phyloP scores from a whole-genome alignment of 2,797 vertebrate species.

The Malacoraja senta region DNA sequence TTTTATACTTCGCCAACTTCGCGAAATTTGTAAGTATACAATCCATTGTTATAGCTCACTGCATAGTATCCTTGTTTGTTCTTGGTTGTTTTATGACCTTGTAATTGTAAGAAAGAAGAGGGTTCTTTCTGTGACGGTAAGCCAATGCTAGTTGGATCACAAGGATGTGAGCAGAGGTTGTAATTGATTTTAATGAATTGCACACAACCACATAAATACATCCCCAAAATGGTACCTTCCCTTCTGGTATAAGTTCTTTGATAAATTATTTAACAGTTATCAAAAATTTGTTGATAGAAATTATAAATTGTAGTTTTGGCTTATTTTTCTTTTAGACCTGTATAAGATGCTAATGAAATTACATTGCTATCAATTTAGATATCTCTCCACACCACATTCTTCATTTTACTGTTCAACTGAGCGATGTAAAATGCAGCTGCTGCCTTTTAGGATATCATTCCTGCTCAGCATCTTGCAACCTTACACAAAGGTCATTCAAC shows the following conservation, averaged over 20 bases:
- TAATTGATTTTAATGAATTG: conserved; percentile 9
- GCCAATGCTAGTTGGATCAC: not conserved
- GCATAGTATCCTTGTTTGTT: not conserved
- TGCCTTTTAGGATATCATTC: not conserved
- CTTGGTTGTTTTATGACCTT: not conserved
- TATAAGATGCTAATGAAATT: not conserved
- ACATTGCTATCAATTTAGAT: not conserved
- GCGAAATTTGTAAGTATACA: not conserved
- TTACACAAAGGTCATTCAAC: not conserved
- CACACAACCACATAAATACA: not conserved
- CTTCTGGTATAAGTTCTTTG: not conserved
- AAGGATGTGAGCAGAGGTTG: not conserved
- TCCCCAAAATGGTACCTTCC: not conserved
- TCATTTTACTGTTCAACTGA: not conserved
- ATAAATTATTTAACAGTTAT: not conserved
- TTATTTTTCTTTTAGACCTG: too few species aligned
- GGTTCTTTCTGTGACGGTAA: not conserved
- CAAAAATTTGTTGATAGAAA: not conserved
- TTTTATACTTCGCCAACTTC: not conserved
- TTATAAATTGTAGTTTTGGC: not conserved
- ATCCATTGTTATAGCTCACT: not conserved
- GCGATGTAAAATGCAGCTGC: not conserved
- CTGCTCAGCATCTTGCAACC: not conserved
- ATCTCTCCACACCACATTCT: not conserved
- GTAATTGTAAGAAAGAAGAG: not conserved